These are phyloP conservation scores for Epinephelus malabaricus DNA, from an alignment of 2,797 vertebrate genomes.

Conservation along the genomic window DNA sequence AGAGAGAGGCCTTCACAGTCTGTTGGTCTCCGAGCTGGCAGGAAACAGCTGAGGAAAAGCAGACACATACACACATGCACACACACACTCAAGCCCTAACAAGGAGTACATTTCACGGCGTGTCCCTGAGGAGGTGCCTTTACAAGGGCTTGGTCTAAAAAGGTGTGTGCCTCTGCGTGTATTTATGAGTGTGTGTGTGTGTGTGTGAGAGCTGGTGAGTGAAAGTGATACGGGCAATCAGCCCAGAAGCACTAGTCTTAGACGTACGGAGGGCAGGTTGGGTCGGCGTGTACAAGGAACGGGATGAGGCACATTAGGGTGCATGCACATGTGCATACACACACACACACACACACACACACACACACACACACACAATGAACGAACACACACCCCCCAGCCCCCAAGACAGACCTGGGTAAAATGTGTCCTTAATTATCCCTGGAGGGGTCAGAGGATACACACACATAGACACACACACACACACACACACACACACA, in stretches of 20 bases:
- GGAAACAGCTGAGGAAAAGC: constrained; percentile 89
- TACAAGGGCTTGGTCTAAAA: constrained; percentile 80
- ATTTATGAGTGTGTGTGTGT: constrained; percentile 8
- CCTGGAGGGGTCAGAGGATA: constrained; percentile 70
- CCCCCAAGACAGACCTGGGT: constrained; percentile 62
- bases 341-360: constrained; percentile 11
- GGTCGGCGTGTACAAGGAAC: constrained; percentile 71
- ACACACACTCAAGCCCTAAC: constrained; percentile 56
- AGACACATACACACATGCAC: constrained; percentile 57
- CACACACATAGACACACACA: constrained; percentile 46
- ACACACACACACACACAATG: constrained; percentile 12
- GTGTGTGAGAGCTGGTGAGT: constrained; percentile 60
- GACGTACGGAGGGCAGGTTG: constrained; percentile 77
- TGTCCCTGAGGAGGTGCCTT: constrained; percentile 79
- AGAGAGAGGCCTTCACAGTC: constrained; percentile 75
- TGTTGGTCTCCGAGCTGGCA: constrained; percentile 77
- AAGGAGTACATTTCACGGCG: constrained; percentile 81
- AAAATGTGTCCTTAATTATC: constrained; percentile 86
- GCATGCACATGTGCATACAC: constrained; percentile 20
- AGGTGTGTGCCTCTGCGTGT: constrained; percentile 69
- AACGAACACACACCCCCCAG: constrained; percentile 16
- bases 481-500: constrained; percentile 32
- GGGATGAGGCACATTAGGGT: constrained; percentile 61
- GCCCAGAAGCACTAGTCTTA: constrained; percentile 71
- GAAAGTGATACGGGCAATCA: constrained; percentile 83